Percentiles rank a stretch among this genome's conserved stretches.
phyloP scores from a whole-genome alignment of 2,888 invertebrate species.

The Dexiosoma caninum region DNA sequence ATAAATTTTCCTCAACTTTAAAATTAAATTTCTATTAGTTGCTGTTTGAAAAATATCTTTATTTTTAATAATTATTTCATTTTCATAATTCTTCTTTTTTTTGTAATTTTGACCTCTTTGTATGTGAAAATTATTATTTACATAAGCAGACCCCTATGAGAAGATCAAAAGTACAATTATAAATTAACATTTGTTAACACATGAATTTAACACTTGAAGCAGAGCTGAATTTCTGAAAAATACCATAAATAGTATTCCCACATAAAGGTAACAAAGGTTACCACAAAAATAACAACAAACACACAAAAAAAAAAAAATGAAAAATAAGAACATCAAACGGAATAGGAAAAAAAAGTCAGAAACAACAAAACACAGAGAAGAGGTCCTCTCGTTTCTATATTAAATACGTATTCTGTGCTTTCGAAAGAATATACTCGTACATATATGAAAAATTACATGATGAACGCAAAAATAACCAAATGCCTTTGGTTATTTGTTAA shows the following conservation, averaged over 20 bases:
- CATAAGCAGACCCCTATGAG: too few species aligned
- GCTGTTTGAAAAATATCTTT: too few species aligned
- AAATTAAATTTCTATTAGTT: too few species aligned
- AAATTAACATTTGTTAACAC: conserved; percentile 41
- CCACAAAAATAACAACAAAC: conserved; percentile 42
- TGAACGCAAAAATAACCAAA: conserved; percentile 57
- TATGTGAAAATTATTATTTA: too few species aligned
- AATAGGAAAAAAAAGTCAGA: not conserved
- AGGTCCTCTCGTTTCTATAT: not conserved
- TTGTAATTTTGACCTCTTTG: too few species aligned
- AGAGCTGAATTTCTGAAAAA: conserved; percentile 18
- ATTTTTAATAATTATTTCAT: too few species aligned
- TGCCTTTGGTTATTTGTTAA: conserved; percentile 60
- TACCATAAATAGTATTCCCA: conserved; percentile 21
- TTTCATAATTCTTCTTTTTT: too few species aligned
- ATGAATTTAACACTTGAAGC: not conserved
- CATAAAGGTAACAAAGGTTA: conserved; percentile 36
- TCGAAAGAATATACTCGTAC: not conserved
- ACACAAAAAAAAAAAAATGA: not conserved
- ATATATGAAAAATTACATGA: conserved; percentile 31
- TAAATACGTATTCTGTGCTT: not conserved
- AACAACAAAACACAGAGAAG: not conserved
- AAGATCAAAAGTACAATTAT: conserved; percentile 35
- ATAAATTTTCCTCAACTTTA: too few species aligned
- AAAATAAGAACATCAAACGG: conserved; percentile 25